These are phyloP conservation scores for Ornithorhynchus anatinus DNA, from an alignment of 2,113 vertebrate species.

Conservation along the genomic window DNA sequence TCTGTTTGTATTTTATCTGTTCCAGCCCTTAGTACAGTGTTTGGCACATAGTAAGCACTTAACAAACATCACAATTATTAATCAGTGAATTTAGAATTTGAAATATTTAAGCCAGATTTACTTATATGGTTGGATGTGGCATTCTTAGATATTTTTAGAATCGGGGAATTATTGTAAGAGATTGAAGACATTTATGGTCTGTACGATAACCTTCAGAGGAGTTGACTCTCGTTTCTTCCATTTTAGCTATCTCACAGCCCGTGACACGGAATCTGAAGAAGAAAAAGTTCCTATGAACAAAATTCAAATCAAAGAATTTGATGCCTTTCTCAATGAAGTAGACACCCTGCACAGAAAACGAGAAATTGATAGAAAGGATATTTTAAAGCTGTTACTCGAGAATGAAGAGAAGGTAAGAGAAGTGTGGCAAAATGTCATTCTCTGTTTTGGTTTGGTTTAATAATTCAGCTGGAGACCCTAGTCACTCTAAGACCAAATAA, in stretches of 20 bases:
- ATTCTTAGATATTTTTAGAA: not conserved
- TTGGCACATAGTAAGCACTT: too few relatives aligned
- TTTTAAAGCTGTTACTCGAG: slow-evolving; percentile 78
- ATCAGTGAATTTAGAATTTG: too few relatives aligned
- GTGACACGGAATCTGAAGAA: slow-evolving; percentile 92
- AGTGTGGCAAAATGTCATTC: not conserved
- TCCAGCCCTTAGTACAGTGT: too few relatives aligned
- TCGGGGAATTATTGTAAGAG: not conserved
- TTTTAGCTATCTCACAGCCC: slow-evolving; percentile 92
- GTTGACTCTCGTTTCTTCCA: slow-evolving; percentile 28
- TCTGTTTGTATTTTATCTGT: too few relatives aligned
- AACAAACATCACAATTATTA: too few relatives aligned
- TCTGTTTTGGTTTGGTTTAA: not conserved
- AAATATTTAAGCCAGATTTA: too few relatives aligned
- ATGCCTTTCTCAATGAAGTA: slow-evolving; percentile 73
- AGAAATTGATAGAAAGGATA: slow-evolving; percentile 77
- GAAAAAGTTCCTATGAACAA: slow-evolving; percentile 57
- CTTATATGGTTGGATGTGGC: too few relatives aligned
- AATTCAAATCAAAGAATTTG: slow-evolving; percentile 55
- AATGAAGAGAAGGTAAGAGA: slow-evolving; percentile 80
- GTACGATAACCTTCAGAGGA: not conserved
- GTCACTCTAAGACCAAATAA: not conserved
- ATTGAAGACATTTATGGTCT: not conserved
- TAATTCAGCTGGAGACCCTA: not conserved
- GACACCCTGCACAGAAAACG: slow-evolving; percentile 78